Evolutionary conservation across 2,888 invertebrate species (phyloP).

Genomic region (Xanthia togata): DNA sequence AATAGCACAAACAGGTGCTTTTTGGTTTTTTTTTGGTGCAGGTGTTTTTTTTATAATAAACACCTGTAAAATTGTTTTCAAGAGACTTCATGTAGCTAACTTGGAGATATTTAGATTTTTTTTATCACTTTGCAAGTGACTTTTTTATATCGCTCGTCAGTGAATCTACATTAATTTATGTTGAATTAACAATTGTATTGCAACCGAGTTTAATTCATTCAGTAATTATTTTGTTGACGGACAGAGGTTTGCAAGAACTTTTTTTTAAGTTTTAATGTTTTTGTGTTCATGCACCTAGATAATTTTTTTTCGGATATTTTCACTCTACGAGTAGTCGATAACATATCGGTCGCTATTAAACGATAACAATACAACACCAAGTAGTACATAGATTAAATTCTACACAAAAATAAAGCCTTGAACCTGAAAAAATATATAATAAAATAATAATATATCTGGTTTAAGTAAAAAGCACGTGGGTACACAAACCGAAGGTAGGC

Average conservation of each 20-base stretch:
- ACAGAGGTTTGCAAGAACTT: neutral
- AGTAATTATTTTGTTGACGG: neutral
- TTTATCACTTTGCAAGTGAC: too few species aligned
- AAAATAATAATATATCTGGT: too few species aligned
- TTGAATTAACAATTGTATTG: neutral
- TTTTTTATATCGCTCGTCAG: too few species aligned
- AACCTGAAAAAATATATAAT: neutral
- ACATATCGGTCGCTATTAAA: neutral
- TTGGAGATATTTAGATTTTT: too few species aligned
- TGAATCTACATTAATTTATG: neutral
- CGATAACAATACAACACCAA: neutral
- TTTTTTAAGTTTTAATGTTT: neutral
- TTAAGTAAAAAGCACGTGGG: conserved; percentile 10
- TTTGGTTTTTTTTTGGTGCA: too few species aligned
- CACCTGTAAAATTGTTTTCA: too few species aligned
- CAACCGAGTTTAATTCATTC: neutral
- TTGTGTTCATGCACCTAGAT: too few species aligned
- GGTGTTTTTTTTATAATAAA: too few species aligned
- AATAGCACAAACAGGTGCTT: too few species aligned
- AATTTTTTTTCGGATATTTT: neutral
- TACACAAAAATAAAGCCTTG: neutral
- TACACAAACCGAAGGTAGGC: conserved; percentile 22
- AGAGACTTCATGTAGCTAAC: too few species aligned
- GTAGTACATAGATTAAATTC: neutral
- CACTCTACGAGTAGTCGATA: neutral